These are phyloP conservation scores for Orchestes rusci DNA, from an alignment of 2,888 invertebrate species.

Conservation along the genomic window DNA sequence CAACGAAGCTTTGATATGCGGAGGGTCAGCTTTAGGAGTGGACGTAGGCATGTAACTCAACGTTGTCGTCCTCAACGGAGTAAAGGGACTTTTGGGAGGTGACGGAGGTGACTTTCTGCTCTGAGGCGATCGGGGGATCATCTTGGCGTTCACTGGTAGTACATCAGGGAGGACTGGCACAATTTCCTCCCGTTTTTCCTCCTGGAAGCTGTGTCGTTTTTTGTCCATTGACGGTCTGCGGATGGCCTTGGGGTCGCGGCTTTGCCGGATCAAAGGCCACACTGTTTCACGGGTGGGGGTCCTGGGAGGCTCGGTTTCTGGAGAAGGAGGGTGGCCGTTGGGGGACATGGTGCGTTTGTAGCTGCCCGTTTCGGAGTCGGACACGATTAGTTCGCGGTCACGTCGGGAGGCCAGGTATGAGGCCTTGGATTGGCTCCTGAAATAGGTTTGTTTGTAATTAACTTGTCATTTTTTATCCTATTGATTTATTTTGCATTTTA, in stretches of 20 bases:
- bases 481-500: too few species aligned
- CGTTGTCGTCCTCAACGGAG: conserved; percentile 36
- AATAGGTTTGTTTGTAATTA: too few species aligned
- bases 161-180: conserved; percentile 49
- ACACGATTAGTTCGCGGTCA: conserved; percentile 57
- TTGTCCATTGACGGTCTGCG: conserved; percentile 36
- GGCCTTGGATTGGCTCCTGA: conserved; percentile 70
- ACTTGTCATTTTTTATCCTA: too few species aligned
- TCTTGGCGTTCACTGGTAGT: conserved; percentile 50
- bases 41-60: conserved; percentile 31
- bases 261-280: conserved; percentile 34
- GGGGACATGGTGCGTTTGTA: conserved; percentile 70
- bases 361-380: conserved; percentile 65
- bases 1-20: conserved; percentile 35
- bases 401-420: conserved; percentile 66
- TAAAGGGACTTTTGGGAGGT: conserved; percentile 37
- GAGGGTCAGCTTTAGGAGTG: conserved; percentile 30
- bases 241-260: conserved; percentile 31
- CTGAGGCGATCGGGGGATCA: conserved; percentile 38
- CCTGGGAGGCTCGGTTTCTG: conserved; percentile 33
- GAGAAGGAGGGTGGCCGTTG: conserved; percentile 43
- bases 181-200: conserved; percentile 32
- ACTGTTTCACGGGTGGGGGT: conserved; percentile 35
- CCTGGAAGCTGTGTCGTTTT: conserved; percentile 36
- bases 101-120: conserved; percentile 38